Conservation (phyloP, 2,113 vertebrate species). For the Loxodonta africana region DNA sequence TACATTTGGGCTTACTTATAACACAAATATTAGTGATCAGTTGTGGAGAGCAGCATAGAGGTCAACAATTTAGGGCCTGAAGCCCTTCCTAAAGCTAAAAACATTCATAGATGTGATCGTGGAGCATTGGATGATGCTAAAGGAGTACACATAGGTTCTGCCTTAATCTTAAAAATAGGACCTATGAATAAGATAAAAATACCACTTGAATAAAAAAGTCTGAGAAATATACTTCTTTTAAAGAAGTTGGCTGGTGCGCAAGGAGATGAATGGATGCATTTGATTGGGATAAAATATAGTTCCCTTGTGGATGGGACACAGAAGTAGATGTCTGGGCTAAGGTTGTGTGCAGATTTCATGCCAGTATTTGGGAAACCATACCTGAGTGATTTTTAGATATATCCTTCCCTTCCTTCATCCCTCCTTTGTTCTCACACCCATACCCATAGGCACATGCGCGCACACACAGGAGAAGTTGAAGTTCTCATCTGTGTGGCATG, state of each 20-base stretch:
- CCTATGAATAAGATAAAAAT: slow-evolving; percentile 18
- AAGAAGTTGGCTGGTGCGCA: background rate
- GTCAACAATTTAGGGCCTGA: no score
- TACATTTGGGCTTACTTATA: background rate
- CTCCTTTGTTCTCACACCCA: background rate
- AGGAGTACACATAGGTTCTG: background rate
- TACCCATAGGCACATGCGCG: background rate
- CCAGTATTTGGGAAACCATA: background rate
- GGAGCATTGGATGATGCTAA: background rate
- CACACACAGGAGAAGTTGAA: slow-evolving; percentile 24
- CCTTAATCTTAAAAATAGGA: slow-evolving; percentile 11
- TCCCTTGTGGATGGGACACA: background rate
- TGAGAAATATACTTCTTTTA: background rate
- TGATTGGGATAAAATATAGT: background rate
- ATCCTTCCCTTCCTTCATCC: background rate
- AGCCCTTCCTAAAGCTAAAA: background rate
- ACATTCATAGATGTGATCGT: slow-evolving; percentile 33
- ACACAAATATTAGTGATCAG: background rate
- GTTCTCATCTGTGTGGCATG: background rate
- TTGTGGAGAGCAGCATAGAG: background rate
- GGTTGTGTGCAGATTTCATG: background rate
- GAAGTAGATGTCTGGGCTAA: background rate
- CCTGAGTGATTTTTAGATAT: slow-evolving; percentile 28
- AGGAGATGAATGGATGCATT: background rate
- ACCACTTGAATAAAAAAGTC: slow-evolving; percentile 14